A percentile compares a stretch with the other conserved stretches of the same genome.
phyloP scores from a whole-genome alignment of 2,888 invertebrate genomes.

The Tenthredo mesomela region DNA sequence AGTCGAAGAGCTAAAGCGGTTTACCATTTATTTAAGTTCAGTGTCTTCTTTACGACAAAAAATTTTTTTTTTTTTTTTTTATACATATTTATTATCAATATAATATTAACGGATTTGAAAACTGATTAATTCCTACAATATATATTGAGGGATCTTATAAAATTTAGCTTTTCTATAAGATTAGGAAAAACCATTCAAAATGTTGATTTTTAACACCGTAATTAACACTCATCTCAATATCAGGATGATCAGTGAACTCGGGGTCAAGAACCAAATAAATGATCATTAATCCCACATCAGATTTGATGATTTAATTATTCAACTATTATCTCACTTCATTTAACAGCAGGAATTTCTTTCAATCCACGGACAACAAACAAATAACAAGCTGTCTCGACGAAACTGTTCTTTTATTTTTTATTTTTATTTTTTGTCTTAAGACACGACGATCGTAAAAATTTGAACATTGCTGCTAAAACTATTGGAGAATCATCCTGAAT shows the following conservation, averaged over 20 bases:
- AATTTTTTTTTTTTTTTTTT: not conserved
- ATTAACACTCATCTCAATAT: too few species aligned
- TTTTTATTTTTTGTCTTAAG: not conserved
- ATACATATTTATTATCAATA: too few species aligned
- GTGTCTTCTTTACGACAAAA: conserved; percentile 3
- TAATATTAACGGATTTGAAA: not conserved
- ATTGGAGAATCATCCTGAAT: not conserved
- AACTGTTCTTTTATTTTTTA: too few species aligned
- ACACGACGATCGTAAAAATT: not conserved
- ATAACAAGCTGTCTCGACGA: not conserved
- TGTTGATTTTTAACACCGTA: not conserved
- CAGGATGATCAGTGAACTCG: not conserved
- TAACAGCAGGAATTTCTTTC: not conserved
- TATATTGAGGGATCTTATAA: not conserved
- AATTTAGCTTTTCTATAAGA: not conserved
- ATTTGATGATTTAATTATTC: not conserved
- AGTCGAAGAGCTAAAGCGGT: not conserved
- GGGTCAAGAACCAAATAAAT: not conserved
- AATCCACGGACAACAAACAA: not conserved
- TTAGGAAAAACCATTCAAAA: not conserved
- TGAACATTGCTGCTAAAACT: not conserved
- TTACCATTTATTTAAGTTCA: not conserved
- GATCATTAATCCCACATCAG: not conserved
- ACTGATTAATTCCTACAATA: too few species aligned
- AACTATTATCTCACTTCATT: not conserved